A percentile compares a stretch with the other conserved stretches of the same genome.
These are phyloP conservation scores for Phymatocera aterrima DNA, from an alignment of 2,888 invertebrate genomes.

Conservation along the genomic window DNA sequence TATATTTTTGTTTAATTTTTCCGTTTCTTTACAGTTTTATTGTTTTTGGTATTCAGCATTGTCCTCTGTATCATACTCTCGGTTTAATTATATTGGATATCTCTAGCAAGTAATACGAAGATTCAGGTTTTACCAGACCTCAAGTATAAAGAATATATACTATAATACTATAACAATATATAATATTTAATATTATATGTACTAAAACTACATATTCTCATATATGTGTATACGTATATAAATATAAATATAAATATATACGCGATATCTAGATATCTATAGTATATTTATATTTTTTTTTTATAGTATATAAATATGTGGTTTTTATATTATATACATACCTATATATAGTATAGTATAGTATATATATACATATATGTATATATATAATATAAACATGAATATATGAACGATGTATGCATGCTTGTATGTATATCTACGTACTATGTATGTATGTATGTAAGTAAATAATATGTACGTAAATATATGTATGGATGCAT, in stretches of 20 bases:
- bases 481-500: conserved; percentile 53
- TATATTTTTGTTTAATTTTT: too few species aligned
- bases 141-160: conserved; percentile 66
- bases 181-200: conserved; percentile 56
- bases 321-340: too few species aligned
- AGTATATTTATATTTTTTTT: conserved; percentile 27
- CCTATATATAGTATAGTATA: conserved; percentile 60
- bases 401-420: too few species aligned
- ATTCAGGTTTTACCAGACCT: conserved; percentile 74
- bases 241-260: conserved; percentile 50
- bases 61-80: conserved; percentile 32
- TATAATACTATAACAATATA: conserved; percentile 64
- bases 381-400: conserved; percentile 54
- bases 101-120: conserved; percentile 63
- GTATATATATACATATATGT: conserved; percentile 60
- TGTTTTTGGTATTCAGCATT: conserved; percentile 36
- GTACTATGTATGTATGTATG: too few species aligned
- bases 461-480: conserved; percentile 37
- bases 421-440: too few species aligned
- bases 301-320: conserved; percentile 54
- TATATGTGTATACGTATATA: conserved; percentile 59
- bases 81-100: conserved; percentile 41
- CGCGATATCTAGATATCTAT: neutral
- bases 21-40: too few species aligned
- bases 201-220: conserved; percentile 33